A percentile compares a stretch with the other conserved stretches of the same genome.
phyloP scores from a whole-genome alignment of 1,140 invertebrate species.

The Steinernema feltiae region DNA sequence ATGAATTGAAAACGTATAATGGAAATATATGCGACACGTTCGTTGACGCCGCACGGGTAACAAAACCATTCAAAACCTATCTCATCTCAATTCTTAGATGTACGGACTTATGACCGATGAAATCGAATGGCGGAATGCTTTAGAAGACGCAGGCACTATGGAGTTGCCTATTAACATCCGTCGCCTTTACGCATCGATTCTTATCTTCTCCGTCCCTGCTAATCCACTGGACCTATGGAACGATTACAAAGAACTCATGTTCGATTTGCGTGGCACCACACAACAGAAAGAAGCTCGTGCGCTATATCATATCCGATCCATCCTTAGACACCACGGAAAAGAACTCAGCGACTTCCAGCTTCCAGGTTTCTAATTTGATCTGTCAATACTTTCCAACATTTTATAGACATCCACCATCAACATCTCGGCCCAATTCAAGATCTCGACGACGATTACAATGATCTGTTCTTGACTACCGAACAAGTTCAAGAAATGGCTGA shows the following conservation, averaged over 20 bases:
- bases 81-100: background rate
- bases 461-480: background rate
- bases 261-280: background rate
- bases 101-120: background rate
- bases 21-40: conserved; percentile 2
- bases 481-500: background rate
- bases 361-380: background rate
- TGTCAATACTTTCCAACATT: background rate
- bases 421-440: background rate
- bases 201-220: background rate
- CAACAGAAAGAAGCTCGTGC: conserved; percentile 14
- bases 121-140: background rate
- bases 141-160: background rate
- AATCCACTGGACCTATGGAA: background rate
- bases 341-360: conserved; percentile 9
- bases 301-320: conserved; percentile 16
- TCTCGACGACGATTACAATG: background rate
- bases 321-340: background rate
- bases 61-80: background rate
- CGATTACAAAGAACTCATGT: background rate
- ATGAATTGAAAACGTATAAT: background rate
- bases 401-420: background rate
- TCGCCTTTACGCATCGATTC: background rate
- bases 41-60: conserved; percentile 4
- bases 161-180: background rate